Evolutionary conservation across 2,113 vertebrate genomes (phyloP).

Genomic region (Chlorodrepanis virens): DNA sequence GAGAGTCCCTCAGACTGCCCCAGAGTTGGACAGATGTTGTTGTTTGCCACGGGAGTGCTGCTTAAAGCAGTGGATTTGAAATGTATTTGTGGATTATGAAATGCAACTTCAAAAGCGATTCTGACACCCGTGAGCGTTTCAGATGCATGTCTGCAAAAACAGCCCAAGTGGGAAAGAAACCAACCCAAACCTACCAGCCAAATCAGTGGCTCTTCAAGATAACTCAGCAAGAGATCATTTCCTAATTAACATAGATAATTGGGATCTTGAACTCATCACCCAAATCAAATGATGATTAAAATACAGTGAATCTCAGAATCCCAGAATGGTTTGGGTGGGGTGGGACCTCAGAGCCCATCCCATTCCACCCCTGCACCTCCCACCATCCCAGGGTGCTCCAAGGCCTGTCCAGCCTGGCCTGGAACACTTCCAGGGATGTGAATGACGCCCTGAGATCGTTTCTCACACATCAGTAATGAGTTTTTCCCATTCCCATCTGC

Average conservation of each 20-base stretch:
- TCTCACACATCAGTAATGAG: rapidly evolving
- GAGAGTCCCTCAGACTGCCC: background rate
- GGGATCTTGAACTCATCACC: background rate
- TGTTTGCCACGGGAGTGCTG: background rate
- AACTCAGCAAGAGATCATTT: background rate
- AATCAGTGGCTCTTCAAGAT: background rate
- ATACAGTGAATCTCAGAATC: rapidly evolving
- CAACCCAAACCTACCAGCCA: background rate
- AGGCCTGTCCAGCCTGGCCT: background rate
- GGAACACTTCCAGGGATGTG: background rate
- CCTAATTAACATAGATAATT: background rate
- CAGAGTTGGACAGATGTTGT: background rate
- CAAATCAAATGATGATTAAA: background rate
- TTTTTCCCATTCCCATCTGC: background rate
- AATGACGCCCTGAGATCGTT: rapidly evolving
- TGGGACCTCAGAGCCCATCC: background rate
- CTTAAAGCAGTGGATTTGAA: background rate
- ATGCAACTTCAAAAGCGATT: background rate
- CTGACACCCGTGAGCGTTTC: rapidly evolving
- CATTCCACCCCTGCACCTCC: background rate
- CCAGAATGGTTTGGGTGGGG: background rate
- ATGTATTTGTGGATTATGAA: rapidly evolving
- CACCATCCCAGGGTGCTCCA: background rate
- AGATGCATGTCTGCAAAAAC: rapidly evolving
- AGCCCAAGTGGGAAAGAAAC: background rate